A percentile compares a stretch with the other conserved stretches of the same genome.
Conservation (phyloP, 2,888 invertebrate genomes). For the Phymatocera aterrima region DNA sequence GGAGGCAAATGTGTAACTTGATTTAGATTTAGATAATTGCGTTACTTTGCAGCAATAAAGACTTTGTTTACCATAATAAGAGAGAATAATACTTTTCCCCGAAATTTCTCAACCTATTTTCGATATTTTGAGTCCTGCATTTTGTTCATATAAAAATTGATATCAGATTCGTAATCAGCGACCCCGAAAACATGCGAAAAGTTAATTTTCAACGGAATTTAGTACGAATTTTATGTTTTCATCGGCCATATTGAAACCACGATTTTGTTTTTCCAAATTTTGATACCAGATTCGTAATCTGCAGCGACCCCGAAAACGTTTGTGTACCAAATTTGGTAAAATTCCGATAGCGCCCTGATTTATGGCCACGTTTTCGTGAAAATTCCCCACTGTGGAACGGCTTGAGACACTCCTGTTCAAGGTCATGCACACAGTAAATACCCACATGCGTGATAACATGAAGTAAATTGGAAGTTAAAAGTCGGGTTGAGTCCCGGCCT, state of each 20-base stretch:
- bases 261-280: not conserved
- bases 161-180: not conserved
- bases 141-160: not conserved
- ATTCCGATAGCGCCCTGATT: too few relatives aligned
- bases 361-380: too few relatives aligned
- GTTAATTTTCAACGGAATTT: not conserved
- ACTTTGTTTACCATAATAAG: slow-evolving; percentile 37
- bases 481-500: too few relatives aligned
- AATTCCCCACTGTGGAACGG: too few relatives aligned
- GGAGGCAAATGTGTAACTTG: not conserved
- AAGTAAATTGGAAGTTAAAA: too few relatives aligned
- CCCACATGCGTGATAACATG: too few relatives aligned
- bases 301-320: too few relatives aligned
- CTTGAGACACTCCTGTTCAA: too few relatives aligned
- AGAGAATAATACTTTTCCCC: slow-evolving; percentile 38
- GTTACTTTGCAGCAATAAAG: slow-evolving; percentile 28
- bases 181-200: not conserved
- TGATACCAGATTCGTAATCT: not conserved
- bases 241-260: not conserved
- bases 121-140: not conserved
- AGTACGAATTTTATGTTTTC: not conserved
- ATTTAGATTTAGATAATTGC: slow-evolving; percentile 19
- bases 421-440: too few relatives aligned
- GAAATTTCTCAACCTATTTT: slow-evolving; percentile 22
- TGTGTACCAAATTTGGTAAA: too few relatives aligned